Evolutionary conservation across 2,797 vertebrate genomes (phyloP), one percentile per base, ranked within the genome.

Genomic region (Sebastes hubbsi): DNA sequence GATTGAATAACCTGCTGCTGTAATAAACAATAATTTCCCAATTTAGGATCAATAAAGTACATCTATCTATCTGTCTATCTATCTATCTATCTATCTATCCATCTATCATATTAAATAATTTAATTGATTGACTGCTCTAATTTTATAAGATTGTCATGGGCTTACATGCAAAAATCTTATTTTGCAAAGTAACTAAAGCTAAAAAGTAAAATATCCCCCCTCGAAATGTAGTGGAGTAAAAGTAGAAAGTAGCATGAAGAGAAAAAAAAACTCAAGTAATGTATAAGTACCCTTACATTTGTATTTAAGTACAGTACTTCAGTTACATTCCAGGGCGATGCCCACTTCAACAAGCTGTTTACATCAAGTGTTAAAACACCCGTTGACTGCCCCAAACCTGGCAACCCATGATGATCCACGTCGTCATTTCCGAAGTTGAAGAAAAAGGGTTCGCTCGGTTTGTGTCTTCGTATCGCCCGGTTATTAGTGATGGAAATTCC

Each of bases 391-490:
- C 1, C 1, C 22, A 42, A 61, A 92, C 62, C 62, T 94, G 94
- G 94, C 94, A 95, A 94, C 93, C 78, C 24, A 24, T 0, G 1
- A 13, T 0, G 1, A 13, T 89, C 87, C 88, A 90, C 70, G 84
- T 93, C 94, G 92, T 95, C 92, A 95, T 83, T 90, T 94, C 92
- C 93, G 87, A 77, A 75, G 72, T 54, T 10, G 54, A 78, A 63
- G 49, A 74, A 25, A 2, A 27, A 2, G 25, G 87, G 87, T 88
- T 70, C 65, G 84, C 73, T 70, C 58, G 89, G n/a, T 92, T 91
- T 86, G 56, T 0, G 0, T 13, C 42, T 49, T 16, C 1, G 46
- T 1, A 13, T 25, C 64, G 46, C 75, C 86, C 87, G 82, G 1
- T 29, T 11, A 2, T 42, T 42, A 38, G 12, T 14, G 36, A 38